Conservation (phyloP, 2,797 vertebrate genomes). For the Thamnophis elegans region DNA sequence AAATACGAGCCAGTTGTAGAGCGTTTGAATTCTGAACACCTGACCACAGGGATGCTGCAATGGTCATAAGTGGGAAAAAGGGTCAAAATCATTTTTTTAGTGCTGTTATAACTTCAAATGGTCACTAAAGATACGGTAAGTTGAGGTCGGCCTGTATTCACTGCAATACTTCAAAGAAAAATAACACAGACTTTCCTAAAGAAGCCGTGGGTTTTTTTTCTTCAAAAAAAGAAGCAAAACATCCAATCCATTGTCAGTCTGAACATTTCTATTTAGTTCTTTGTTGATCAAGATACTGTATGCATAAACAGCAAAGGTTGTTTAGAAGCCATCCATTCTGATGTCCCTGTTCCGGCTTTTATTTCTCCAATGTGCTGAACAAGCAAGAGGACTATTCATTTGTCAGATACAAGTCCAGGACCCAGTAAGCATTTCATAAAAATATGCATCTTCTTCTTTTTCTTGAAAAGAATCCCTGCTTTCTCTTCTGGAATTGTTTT, state of each 20-base stretch:
- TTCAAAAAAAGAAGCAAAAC: neutral
- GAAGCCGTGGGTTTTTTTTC: neutral
- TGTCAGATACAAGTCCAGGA: constrained; percentile 47
- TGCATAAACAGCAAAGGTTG: constrained; percentile 13
- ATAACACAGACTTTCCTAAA: neutral
- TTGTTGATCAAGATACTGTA: neutral
- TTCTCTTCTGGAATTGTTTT: constrained; percentile 56
- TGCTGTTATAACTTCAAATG: neutral
- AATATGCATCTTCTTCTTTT: constrained; percentile 55
- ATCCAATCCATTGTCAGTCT: neutral
- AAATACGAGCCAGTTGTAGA: neutral
- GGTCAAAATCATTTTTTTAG: neutral
- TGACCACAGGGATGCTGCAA: neutral
- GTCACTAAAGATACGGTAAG: neutral
- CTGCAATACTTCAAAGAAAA: neutral
- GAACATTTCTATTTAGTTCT: constrained; percentile 32
- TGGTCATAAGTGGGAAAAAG: neutral
- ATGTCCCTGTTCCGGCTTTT: neutral
- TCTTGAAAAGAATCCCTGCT: constrained; percentile 59
- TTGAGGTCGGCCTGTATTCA: neutral
- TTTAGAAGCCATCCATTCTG: neutral
- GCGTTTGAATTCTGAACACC: neutral
- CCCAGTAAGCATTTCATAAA: constrained; percentile 54
- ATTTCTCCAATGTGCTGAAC: constrained; percentile 51
- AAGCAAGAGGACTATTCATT: constrained; percentile 41